These are phyloP conservation scores for Spinibarbus caldwelli DNA, from an alignment of 2,797 vertebrate genomes.

Conservation along the genomic window DNA sequence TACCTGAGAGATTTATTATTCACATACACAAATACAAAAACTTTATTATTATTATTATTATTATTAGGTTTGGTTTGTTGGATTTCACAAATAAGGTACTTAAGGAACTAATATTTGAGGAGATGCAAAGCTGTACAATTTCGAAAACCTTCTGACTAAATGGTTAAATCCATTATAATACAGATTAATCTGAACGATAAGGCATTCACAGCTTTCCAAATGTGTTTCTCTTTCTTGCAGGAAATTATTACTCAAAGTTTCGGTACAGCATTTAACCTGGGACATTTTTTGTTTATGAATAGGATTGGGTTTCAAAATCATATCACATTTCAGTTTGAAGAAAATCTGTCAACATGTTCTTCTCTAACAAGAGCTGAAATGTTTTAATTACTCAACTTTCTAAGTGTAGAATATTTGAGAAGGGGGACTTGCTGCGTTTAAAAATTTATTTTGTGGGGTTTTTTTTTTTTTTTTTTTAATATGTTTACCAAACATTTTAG, in stretches of 20 bases:
- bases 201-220: conserved; percentile 54
- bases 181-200: conserved; percentile 53
- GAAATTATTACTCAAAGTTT: conserved; percentile 51
- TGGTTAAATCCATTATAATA: conserved; percentile 9
- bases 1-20: conserved; percentile 60
- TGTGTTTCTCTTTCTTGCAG: conserved; percentile 58
- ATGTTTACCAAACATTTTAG: conserved; percentile 73
- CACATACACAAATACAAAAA: conserved; percentile 43
- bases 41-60: conserved; percentile 37
- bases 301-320: conserved; percentile 52
- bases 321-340: conserved; percentile 49
- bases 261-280: conserved; percentile 71
- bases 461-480: conserved; percentile 61
- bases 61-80: conserved; percentile 60
- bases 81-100: conserved; percentile 72
- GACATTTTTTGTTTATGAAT: conserved; percentile 42
- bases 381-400: conserved; percentile 72
- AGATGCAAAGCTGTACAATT: conserved; percentile 6
- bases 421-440: conserved; percentile 60
- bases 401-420: conserved; percentile 73
- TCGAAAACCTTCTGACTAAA: background rate
- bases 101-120: conserved; percentile 15
- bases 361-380: conserved; percentile 66
- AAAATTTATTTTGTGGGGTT: conserved; percentile 58
- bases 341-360: conserved; percentile 52